Evolutionary conservation across 1,140 invertebrate genomes (phyloP).

Genomic region (Gonioctena quinquepunctata): DNA sequence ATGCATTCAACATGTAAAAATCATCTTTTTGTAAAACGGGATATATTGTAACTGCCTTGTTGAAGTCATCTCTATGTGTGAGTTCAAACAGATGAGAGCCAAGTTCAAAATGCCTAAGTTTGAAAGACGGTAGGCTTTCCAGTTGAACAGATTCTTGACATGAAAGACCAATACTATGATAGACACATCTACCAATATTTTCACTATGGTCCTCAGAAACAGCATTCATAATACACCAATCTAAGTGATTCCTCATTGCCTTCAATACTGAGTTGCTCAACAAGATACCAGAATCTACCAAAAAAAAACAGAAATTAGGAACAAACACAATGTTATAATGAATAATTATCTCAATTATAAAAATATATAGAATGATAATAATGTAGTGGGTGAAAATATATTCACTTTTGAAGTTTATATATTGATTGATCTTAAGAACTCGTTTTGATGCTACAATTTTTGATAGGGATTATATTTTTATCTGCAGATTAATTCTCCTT

Average conservation of each 20-base stretch:
- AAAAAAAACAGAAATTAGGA: no score
- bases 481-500: no score
- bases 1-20: conserved; percentile 73
- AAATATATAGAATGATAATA: no score
- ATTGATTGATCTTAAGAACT: no score
- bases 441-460: no score
- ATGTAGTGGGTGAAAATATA: no score
- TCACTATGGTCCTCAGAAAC: conserved; percentile 77
- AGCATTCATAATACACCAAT: conserved; percentile 85
- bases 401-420: no score
- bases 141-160: conserved; percentile 61
- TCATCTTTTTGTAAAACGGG: conserved; percentile 66
- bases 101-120: conserved; percentile 61
- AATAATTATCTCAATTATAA: no score
- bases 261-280: conserved; percentile 77
- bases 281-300: conserved; percentile 74
- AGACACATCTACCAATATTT: conserved; percentile 81
- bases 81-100: conserved; percentile 57
- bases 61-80: conserved; percentile 58
- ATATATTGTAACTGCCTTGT: conserved; percentile 66
- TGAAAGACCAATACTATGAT: conserved; percentile 67
- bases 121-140: conserved; percentile 59
- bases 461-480: no score
- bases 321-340: no score
- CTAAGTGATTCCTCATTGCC: conserved; percentile 72